Evolutionary conservation across 2,888 invertebrate species (phyloP).

Genomic region (Andrena marginata): DNA sequence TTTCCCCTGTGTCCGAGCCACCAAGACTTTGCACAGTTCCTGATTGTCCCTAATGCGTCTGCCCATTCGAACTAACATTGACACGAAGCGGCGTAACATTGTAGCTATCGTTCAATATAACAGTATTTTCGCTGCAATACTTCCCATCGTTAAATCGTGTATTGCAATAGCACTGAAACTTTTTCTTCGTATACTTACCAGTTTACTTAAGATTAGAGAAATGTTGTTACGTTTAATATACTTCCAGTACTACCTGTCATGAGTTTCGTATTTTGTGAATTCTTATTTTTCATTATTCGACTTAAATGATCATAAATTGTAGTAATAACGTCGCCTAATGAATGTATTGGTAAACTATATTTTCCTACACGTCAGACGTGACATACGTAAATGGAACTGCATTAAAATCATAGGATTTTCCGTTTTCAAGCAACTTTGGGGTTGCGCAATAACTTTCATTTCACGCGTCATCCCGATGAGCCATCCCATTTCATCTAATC

Average conservation of each 20-base stretch:
- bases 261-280: no score
- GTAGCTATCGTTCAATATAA: background rate
- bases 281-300: no score
- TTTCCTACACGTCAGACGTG: background rate
- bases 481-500: slow-evolving; percentile 74
- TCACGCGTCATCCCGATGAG: slow-evolving; percentile 56
- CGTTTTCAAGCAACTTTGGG: background rate
- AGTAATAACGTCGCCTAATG: background rate
- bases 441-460: slow-evolving; percentile 17
- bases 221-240: background rate
- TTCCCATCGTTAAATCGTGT: background rate
- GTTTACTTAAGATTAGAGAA: background rate
- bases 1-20: slow-evolving; percentile 20
- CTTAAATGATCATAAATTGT: no score
- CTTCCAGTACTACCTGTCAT: no score
- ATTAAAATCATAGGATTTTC: background rate
- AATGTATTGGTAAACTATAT: background rate
- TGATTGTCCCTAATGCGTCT: slow-evolving; percentile 50
- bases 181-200: no score
- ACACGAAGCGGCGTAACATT: background rate
- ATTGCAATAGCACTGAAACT: no score
- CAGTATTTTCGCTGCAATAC: background rate
- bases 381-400: background rate
- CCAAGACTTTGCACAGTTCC: slow-evolving; percentile 41
- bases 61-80: slow-evolving; percentile 29